phyloP scores from a whole-genome alignment of 2,113 vertebrate species.

The Malurus melanocephalus region DNA sequence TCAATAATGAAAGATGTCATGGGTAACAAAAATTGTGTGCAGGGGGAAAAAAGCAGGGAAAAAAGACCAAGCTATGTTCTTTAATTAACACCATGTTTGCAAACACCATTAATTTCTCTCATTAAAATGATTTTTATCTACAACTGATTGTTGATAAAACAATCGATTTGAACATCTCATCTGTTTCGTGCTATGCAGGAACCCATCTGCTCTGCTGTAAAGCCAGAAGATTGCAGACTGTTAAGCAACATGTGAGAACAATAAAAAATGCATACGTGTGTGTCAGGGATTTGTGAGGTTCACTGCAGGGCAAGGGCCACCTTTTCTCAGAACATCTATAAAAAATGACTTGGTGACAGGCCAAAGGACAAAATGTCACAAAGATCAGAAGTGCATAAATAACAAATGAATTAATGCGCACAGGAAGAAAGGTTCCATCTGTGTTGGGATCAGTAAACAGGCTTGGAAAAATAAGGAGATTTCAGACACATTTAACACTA shows the following conservation, averaged over 20 bases:
- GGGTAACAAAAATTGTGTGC: slow-evolving; percentile 79
- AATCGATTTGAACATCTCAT: slow-evolving; percentile 78
- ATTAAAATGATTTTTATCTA: slow-evolving; percentile 82
- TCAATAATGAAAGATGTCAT: slow-evolving; percentile 95
- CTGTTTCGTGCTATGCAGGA: slow-evolving; percentile 66
- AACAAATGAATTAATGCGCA: slow-evolving; percentile 71
- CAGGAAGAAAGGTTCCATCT: slow-evolving; percentile 67
- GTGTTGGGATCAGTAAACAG: slow-evolving; percentile 61
- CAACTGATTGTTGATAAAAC: slow-evolving; percentile 83
- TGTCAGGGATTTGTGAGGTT: slow-evolving; percentile 59
- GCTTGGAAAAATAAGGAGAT: slow-evolving; percentile 39
- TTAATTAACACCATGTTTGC: slow-evolving; percentile 84
- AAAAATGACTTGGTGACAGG: slow-evolving; percentile 69
- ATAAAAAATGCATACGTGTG: slow-evolving; percentile 72
- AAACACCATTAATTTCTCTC: slow-evolving; percentile 83
- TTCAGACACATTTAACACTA: slow-evolving; percentile 43
- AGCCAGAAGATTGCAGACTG: slow-evolving; percentile 64
- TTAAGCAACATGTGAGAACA: slow-evolving; percentile 78
- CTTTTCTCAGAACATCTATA: slow-evolving; percentile 69
- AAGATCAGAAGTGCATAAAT: slow-evolving; percentile 67
- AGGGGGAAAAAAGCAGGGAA: slow-evolving; percentile 20
- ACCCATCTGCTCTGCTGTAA: slow-evolving; percentile 73
- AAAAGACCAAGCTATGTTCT: slow-evolving; percentile 73
- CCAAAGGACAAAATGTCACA: slow-evolving; percentile 63
- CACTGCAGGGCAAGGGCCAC: slow-evolving; percentile 68